phyloP scores from a whole-genome alignment of 2,113 vertebrate species.

The Naja naja region DNA sequence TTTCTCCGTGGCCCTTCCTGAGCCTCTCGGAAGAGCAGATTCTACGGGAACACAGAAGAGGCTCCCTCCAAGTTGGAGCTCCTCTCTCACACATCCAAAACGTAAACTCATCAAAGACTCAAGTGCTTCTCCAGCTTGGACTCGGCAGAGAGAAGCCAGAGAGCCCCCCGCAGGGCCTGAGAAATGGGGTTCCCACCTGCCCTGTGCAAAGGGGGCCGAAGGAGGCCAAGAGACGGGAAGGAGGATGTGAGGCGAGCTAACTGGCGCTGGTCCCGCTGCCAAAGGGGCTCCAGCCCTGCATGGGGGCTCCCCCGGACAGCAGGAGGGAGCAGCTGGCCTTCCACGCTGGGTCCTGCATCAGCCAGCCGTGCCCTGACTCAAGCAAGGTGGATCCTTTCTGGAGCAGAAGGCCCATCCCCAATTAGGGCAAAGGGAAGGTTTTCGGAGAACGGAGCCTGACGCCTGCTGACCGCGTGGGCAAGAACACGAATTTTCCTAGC shows the following conservation, averaged over 20 bases:
- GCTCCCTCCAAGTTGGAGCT: no score
- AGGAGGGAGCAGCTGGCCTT: not conserved
- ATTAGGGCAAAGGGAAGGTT: not conserved
- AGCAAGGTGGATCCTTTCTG: not conserved
- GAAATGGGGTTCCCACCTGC: no score
- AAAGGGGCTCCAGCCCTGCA: not conserved
- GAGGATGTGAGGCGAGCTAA: not conserved
- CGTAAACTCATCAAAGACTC: not conserved
- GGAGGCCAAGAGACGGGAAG: not conserved
- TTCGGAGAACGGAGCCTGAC: not conserved
- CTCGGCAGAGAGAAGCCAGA: not conserved
- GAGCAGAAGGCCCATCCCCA: not conserved
- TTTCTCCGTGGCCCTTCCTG: not conserved
- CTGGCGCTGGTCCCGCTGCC: not conserved
- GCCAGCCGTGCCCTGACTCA: not conserved
- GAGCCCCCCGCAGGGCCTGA: no score
- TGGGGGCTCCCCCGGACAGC: not conserved
- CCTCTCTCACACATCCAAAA: no score
- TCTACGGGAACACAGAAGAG: not conserved
- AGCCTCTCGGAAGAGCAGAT: not conserved
- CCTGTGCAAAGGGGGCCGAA: not conserved
- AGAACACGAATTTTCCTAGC: not conserved
- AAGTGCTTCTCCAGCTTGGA: not conserved
- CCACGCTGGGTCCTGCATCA: rapidly evolving
- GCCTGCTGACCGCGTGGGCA: not conserved